These are phyloP conservation scores for Ecdyonurus torrentis DNA, from an alignment of 2,888 invertebrate species.

Conservation along the genomic window DNA sequence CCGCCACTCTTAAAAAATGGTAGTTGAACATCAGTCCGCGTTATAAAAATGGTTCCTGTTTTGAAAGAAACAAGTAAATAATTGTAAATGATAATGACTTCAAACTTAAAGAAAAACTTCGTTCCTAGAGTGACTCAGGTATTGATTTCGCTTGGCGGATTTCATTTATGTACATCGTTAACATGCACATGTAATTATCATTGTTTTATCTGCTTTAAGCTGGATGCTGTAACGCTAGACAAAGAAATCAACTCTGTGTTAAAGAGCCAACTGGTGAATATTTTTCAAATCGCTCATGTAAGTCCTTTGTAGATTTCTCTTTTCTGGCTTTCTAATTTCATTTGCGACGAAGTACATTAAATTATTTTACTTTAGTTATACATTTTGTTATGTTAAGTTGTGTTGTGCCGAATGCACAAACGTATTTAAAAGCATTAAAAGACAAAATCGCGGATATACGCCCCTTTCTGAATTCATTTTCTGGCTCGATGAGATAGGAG, in stretches of 20 bases:
- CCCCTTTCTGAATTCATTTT: too few relatives aligned
- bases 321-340: constrained; percentile 5
- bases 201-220: constrained; percentile 25
- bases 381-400: background rate
- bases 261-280: constrained; percentile 42
- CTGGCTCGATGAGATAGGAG: too few relatives aligned
- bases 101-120: background rate
- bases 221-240: constrained; percentile 68
- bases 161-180: background rate
- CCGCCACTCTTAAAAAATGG: too few relatives aligned
- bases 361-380: constrained; percentile 1
- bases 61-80: too few relatives aligned
- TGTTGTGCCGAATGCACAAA: too few relatives aligned
- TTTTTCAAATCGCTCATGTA: constrained; percentile 36
- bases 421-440: too few relatives aligned
- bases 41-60: too few relatives aligned
- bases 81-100: background rate
- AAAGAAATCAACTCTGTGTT: constrained; percentile 57
- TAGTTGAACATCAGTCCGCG: too few relatives aligned
- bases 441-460: too few relatives aligned
- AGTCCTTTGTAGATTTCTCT: background rate
- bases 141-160: constrained; percentile 7
- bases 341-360: constrained; percentile 4
- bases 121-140: constrained; percentile 32
- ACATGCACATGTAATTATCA: constrained; percentile 10